These are phyloP conservation scores for Solea solea DNA, from an alignment of 2,113 vertebrate genomes.

Conservation along the genomic window DNA sequence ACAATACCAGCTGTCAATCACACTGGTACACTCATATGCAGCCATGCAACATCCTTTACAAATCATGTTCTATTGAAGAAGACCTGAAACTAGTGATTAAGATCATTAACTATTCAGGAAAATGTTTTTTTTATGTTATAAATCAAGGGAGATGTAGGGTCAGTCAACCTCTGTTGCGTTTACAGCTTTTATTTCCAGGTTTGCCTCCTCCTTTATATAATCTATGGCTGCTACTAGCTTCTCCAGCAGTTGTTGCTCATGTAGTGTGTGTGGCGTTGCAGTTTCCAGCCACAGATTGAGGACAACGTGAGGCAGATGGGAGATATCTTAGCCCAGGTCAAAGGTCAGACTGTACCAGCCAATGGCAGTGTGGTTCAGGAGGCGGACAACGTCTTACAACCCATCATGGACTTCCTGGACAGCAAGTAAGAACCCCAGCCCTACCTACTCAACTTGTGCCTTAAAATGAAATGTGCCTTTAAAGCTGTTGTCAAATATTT, in stretches of 20 bases:
- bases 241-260: neutral
- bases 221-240: neutral
- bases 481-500: neutral
- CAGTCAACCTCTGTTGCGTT: no score
- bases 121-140: no score
- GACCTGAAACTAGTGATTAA: no score
- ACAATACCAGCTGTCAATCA: no score
- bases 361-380: conserved; percentile 96
- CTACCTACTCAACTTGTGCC: no score
- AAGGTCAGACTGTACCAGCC: conserved; percentile 93
- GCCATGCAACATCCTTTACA: no score
- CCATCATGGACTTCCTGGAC: conserved; percentile 98
- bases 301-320: conserved; percentile 97
- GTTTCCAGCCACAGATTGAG: conserved; percentile 96
- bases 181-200: neutral
- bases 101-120: no score
- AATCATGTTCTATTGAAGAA: no score
- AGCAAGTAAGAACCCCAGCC: conserved; percentile 88
- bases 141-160: no score
- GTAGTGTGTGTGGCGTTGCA: conserved; percentile 54
- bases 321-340: conserved; percentile 95
- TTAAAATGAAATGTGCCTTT: neutral
- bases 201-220: neutral
- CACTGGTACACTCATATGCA: no score
- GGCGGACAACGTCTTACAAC: conserved; percentile 94